phyloP scores from a whole-genome alignment of 2,113 vertebrate species.

The Mormyrus lacerda region DNA sequence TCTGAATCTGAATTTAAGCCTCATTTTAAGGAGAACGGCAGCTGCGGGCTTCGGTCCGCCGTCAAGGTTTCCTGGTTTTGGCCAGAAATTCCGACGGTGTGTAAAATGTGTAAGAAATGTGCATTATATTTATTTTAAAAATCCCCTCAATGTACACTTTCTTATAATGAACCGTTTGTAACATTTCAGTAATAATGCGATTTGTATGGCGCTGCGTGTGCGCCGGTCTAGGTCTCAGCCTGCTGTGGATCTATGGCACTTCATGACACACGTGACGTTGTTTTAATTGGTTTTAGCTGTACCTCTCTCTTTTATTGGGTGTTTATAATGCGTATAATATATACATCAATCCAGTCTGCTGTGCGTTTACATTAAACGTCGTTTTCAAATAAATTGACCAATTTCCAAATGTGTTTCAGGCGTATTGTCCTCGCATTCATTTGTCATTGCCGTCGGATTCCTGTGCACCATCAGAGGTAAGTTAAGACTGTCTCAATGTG shows the following conservation, averaged over 20 bases:
- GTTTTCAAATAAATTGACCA: neutral
- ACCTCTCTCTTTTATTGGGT: neutral
- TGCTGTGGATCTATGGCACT: neutral
- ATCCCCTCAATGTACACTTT: neutral
- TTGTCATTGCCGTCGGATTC: neutral
- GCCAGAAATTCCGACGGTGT: neutral
- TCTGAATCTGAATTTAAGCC: neutral
- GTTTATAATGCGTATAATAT: neutral
- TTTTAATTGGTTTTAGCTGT: neutral
- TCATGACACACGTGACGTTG: neutral
- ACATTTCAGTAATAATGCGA: neutral
- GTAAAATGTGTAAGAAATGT: neutral
- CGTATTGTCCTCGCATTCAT: neutral
- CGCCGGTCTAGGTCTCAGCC: neutral
- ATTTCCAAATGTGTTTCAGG: neutral
- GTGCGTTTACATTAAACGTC: neutral
- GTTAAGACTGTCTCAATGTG: neutral
- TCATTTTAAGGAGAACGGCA: neutral
- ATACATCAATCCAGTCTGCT: neutral
- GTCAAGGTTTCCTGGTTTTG: neutral
- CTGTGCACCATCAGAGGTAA: neutral
- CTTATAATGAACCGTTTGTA: neutral
- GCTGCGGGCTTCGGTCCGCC: neutral
- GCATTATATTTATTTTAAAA: neutral
- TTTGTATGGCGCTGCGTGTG: neutral